A percentile compares a stretch with the other conserved stretches of the same genome.
phyloP scores from a whole-genome alignment of 2,113 vertebrate genomes.

The Oceanites oceanicus region DNA sequence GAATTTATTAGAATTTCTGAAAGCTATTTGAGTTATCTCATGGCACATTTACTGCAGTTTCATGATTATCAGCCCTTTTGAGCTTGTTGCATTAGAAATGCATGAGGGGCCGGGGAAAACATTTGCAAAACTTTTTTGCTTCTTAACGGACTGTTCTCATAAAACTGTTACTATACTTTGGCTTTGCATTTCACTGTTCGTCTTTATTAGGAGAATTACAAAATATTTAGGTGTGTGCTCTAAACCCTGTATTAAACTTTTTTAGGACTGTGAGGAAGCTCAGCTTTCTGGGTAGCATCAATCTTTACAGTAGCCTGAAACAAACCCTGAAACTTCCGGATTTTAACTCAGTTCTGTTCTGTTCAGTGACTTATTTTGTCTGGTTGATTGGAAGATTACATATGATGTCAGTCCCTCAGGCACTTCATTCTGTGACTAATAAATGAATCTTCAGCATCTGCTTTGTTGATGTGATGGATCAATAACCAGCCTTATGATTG shows the following conservation, averaged over 20 bases:
- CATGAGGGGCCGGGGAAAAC: neutral
- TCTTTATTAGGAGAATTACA: neutral
- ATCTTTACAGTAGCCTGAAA: neutral
- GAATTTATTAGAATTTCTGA: slow-evolving; percentile 44
- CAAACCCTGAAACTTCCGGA: neutral
- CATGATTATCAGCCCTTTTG: slow-evolving; percentile 28
- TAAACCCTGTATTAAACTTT: neutral
- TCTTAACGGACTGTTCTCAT: neutral
- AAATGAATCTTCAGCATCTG: neutral
- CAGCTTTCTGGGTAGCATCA: neutral
- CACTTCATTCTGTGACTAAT: neutral
- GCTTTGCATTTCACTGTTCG: neutral
- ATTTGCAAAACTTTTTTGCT: neutral
- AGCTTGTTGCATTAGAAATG: slow-evolving; percentile 32
- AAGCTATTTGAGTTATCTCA: slow-evolving; percentile 28
- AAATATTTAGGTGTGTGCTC: neutral
- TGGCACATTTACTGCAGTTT: slow-evolving; percentile 7
- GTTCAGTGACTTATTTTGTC: neutral
- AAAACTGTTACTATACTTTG: neutral
- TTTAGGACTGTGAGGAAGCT: neutral
- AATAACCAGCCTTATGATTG: neutral
- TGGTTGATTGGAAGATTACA: neutral
- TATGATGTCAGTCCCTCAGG: neutral
- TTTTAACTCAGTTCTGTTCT: neutral
- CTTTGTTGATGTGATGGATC: neutral